Percentiles rank a stretch among this genome's conserved stretches.
Evolutionary conservation across 2,888 invertebrate genomes (phyloP).

Genomic region (Helobdella robusta): DNA sequence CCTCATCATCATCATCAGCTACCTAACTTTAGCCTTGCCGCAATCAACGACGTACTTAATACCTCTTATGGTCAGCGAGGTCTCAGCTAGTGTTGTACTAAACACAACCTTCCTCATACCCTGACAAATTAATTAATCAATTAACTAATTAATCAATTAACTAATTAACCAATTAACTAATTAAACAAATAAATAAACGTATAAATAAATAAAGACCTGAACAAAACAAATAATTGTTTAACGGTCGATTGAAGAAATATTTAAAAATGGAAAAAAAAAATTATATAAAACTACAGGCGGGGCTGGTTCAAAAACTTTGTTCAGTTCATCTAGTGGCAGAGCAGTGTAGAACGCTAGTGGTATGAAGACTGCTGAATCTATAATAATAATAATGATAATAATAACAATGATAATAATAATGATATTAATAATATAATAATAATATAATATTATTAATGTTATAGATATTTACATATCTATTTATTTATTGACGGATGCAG

Average conservation of each 20-base stretch:
- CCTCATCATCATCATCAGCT: too few species aligned
- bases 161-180: not conserved
- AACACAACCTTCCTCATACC: conserved; percentile 54
- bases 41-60: conserved; percentile 83
- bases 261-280: not conserved
- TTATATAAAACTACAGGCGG: conserved; percentile 37
- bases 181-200: not conserved
- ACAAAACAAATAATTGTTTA: not conserved
- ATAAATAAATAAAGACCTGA: not conserved
- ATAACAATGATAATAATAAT: not conserved
- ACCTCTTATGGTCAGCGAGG: conserved; percentile 60
- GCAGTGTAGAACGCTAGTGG: conserved; percentile 60
- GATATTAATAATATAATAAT: not conserved
- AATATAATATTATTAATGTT: too few species aligned
- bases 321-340: conserved; percentile 52
- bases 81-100: conserved; percentile 58
- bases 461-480: too few species aligned
- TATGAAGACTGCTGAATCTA: conserved; percentile 58
- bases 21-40: conserved; percentile 81
- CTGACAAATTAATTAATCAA: conserved; percentile 22
- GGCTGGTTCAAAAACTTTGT: conserved; percentile 52
- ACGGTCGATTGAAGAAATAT: not conserved
- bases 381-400: conserved; percentile 5
- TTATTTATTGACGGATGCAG: too few species aligned
- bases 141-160: not conserved